Base-by-base conservation (phyloP, 1,140 invertebrate genomes). In the Cylas formicarius region DNA sequence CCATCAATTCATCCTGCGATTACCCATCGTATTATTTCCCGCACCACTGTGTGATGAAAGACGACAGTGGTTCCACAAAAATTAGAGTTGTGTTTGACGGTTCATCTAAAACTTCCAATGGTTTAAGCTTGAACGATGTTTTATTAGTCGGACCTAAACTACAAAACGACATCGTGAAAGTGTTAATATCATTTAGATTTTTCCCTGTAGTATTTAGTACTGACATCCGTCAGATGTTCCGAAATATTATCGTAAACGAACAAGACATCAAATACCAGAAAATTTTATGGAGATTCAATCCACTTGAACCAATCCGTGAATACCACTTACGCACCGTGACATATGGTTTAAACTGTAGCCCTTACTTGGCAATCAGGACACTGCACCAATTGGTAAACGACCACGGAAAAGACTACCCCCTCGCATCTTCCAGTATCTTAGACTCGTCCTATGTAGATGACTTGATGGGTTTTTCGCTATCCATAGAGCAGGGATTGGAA, bases 161-260 rank as follows among this genome's bases (percentile, higher is more conserved):
- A 0, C 63, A 67, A 32, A 43, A 53, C 7, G 55, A 63, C 14
- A 20, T 67, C 8, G 22, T 51, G 7, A 32, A 31, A 2, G 43
- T 67, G 13, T n/a, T 67, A 1, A n/a, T 60, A 0, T 29, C 55
- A 3, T 67, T 63, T 46, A 45, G 64, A 19, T 27, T 14, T 3
- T 48, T 57, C 35, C 6, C 9, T 21, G 40, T 55, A 19, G 50
- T 48, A 3, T 13, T 59, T 2, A 48, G 31, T 14, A 60, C 57
- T 1, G 69, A 72, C 31, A 62, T 72, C 2, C 36, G 41, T 7
- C 64, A 67, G 41, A 72, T 72, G 67, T 74, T 68, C 44, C 33
- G 68, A 9, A 63, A 68, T 41, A 55, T 72, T 8, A 17, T 60
- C 0, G 53, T 68, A 5, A 33, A 42, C 13, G 7, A 32, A 20